These are phyloP conservation scores for Alosa alosa DNA, from an alignment of 2,113 vertebrate species.

Conservation along the genomic window DNA sequence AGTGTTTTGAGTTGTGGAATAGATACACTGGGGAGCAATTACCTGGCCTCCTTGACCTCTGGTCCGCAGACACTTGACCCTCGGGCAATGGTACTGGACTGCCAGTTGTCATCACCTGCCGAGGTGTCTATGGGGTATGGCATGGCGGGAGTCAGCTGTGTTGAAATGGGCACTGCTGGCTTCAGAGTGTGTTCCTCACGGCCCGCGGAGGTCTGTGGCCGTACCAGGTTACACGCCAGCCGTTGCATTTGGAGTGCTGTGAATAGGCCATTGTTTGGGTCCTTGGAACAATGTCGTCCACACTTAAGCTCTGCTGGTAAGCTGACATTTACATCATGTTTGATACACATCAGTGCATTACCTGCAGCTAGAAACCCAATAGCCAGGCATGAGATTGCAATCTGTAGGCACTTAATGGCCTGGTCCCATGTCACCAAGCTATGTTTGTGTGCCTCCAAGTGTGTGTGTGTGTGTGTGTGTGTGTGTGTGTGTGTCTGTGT, in stretches of 20 bases:
- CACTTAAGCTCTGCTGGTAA: constrained; percentile 40
- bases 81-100: background rate
- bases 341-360: constrained; percentile 60
- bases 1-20: background rate
- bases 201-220: background rate
- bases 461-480: constrained; percentile 31
- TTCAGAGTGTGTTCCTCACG: background rate
- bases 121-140: background rate
- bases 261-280: background rate
- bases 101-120: background rate
- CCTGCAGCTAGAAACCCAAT: constrained; percentile 67
- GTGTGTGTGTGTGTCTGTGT: constrained; percentile 3
- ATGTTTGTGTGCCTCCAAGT: background rate
- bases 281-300: background rate
- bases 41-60: background rate
- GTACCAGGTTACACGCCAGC: background rate
- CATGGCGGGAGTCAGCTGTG: background rate
- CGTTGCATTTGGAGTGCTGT: background rate
- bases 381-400: constrained; percentile 54
- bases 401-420: constrained; percentile 54
- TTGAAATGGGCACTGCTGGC: background rate
- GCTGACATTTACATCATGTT: constrained; percentile 58
- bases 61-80: background rate
- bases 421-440: constrained; percentile 40
- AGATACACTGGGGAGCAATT: background rate